Conservation (phyloP, 2,888 invertebrate genomes). For the Magallana nippona region DNA sequence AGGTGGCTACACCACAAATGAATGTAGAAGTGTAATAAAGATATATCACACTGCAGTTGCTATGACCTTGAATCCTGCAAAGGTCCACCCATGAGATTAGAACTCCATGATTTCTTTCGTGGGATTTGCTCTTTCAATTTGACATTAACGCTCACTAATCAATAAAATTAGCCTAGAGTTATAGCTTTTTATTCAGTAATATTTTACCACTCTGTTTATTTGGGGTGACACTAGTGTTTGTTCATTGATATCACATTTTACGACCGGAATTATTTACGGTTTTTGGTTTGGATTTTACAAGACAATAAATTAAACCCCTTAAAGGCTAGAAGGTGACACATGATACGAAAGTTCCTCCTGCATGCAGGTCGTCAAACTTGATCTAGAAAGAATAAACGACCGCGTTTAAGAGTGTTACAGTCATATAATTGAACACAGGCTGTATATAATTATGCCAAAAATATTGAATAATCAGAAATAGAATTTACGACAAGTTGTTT, state of each 20-base stretch:
- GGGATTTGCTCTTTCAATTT: not conserved
- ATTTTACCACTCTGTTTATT: constrained; percentile 9
- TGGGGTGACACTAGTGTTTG: not conserved
- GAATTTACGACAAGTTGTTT: not conserved
- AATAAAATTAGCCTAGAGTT: constrained; percentile 4
- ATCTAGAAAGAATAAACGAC: not conserved
- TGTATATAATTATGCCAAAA: not conserved
- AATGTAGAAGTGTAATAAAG: not conserved
- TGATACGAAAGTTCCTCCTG: constrained; percentile 12
- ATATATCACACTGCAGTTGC: not conserved
- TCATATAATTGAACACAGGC: not conserved
- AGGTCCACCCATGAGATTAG: constrained; percentile 7
- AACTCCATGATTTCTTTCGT: not conserved
- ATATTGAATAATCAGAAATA: not conserved
- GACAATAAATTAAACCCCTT: not conserved
- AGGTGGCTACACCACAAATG: not conserved
- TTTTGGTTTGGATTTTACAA: not conserved
- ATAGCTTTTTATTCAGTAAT: constrained; percentile 21
- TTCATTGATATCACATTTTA: constrained; percentile 10
- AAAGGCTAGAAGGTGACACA: not conserved
- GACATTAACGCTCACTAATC: constrained; percentile 20
- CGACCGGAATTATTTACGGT: not conserved
- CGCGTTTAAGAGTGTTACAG: not conserved
- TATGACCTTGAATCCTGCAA: not conserved
- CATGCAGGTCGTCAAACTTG: not conserved